Conservation (phyloP, 2,888 invertebrate species). For the Proisotoma minuta region DNA sequence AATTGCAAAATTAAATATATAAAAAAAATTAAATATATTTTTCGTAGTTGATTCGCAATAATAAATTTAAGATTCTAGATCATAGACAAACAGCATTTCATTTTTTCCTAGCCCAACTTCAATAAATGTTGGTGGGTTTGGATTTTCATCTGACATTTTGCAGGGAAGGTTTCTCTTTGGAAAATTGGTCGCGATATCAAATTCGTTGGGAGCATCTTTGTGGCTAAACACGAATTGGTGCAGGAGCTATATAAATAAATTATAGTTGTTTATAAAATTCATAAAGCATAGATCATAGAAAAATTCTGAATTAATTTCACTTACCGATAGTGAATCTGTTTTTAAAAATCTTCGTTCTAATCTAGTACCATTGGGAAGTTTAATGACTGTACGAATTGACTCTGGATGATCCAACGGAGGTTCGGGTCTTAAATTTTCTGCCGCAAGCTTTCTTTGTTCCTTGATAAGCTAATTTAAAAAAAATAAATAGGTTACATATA, state of each 20-base stretch:
- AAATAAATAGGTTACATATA: not conserved
- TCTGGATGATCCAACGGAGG: slow-evolving; percentile 66
- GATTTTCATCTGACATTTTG: slow-evolving; percentile 53
- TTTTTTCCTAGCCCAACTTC: slow-evolving; percentile 80
- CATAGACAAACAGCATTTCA: slow-evolving; percentile 90
- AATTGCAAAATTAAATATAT: not conserved
- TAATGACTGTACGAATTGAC: slow-evolving; percentile 79
- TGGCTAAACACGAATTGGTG: slow-evolving; percentile 95
- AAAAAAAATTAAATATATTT: not conserved
- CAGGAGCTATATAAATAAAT: slow-evolving; percentile 62
- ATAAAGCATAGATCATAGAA: slow-evolving; percentile 1
- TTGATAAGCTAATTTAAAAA: slow-evolving; percentile 47
- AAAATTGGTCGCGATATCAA: slow-evolving; percentile 93
- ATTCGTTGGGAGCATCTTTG: slow-evolving; percentile 83
- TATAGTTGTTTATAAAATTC: not conserved
- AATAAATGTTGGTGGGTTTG: slow-evolving; percentile 59
- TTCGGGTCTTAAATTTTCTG: slow-evolving; percentile 61
- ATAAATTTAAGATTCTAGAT: slow-evolving; percentile 71
- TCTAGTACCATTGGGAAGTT: slow-evolving; percentile 82
- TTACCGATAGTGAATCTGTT: slow-evolving; percentile 74
- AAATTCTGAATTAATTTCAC: not conserved
- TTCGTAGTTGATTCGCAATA: not conserved
- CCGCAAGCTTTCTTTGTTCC: slow-evolving; percentile 51
- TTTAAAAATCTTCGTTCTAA: slow-evolving; percentile 81
- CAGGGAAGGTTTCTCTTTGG: slow-evolving; percentile 78